Evolutionary conservation across 2,888 invertebrate species (phyloP), one percentile per base, ranked within the genome.

Genomic region (Byasa hedistus): DNA sequence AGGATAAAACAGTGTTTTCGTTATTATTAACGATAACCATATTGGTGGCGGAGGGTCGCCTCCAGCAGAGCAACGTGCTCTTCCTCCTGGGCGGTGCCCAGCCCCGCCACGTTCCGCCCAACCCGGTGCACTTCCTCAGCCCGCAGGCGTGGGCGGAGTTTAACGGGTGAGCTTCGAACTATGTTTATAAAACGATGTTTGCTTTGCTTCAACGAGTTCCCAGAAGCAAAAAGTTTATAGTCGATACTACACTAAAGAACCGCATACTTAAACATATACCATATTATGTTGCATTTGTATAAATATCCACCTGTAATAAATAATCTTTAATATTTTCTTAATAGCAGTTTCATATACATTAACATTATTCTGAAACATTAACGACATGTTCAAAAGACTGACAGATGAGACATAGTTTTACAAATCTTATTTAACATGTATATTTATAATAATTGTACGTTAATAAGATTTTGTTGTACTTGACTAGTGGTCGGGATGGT

Each of bases 1-100:
- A 96, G 94, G 98, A 99, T 84, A 98, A 98, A 88, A 90, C 98
- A 63, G 93, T 98, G 61, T 98, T 98, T 87, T 97, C 96, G 15
- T 86, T 97, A 68, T 83, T 96, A 71, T 87, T 97, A 71, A 92
- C 94, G 19, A 92, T 96, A 44, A 97, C 97, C 77, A 88, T 96
- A 70, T 87, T 96, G 87, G 84, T 93, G 68, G 93, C 94, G 61
- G 92, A 93, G 22, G 89, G 92, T n/a, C 81, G 91, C 56, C 83
- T 96, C 62, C 93, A 94, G 68, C 82, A 92, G 52, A 76, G 89
- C 0, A 95, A 97, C 79, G 98, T 98, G 94, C 93, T 96, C 92
- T 98, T 98, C 84, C 86, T 98, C 23, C 81, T 98, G 71, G 98
- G 97, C 0, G 98, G 98, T 36, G 98, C 97, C 54, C 84, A 86